phyloP scores from a whole-genome alignment of 2,797 vertebrate genomes.

The Bryconaethiops microstoma region DNA sequence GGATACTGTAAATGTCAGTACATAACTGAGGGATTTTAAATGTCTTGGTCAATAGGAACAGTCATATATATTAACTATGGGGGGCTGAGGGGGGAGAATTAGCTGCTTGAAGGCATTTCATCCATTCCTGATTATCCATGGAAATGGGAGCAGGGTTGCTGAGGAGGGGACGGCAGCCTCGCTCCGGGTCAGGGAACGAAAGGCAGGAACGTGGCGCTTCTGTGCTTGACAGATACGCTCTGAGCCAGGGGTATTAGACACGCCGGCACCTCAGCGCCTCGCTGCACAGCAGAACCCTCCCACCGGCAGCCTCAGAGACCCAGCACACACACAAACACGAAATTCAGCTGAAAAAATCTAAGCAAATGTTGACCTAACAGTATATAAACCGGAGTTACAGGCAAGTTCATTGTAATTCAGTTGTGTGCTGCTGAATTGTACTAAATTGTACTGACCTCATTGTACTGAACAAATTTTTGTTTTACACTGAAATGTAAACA shows the following conservation, averaged over 20 bases:
- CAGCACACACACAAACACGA: neutral
- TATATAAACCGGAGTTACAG: neutral
- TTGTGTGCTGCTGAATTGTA: neutral
- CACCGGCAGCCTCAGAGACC: neutral
- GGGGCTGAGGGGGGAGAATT: neutral
- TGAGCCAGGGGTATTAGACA: conserved; percentile 12
- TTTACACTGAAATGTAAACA: neutral
- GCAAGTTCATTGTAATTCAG: neutral
- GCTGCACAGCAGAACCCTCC: conserved; percentile 1
- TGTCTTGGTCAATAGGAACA: neutral
- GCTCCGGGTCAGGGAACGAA: conserved; percentile 1
- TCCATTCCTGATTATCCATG: neutral
- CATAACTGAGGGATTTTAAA: neutral
- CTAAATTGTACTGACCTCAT: neutral
- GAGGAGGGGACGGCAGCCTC: neutral
- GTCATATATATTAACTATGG: neutral
- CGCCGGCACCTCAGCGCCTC: neutral
- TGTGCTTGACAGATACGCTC: conserved; percentile 14
- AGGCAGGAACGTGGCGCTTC: neutral
- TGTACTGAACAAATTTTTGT: neutral
- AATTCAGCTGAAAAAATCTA: neutral
- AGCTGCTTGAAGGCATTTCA: neutral
- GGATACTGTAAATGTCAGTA: neutral
- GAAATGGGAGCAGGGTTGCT: neutral
- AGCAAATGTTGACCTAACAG: neutral